These are phyloP conservation scores for Atlantisia rogersi DNA, from an alignment of 2,113 vertebrate genomes.

Conservation along the genomic window DNA sequence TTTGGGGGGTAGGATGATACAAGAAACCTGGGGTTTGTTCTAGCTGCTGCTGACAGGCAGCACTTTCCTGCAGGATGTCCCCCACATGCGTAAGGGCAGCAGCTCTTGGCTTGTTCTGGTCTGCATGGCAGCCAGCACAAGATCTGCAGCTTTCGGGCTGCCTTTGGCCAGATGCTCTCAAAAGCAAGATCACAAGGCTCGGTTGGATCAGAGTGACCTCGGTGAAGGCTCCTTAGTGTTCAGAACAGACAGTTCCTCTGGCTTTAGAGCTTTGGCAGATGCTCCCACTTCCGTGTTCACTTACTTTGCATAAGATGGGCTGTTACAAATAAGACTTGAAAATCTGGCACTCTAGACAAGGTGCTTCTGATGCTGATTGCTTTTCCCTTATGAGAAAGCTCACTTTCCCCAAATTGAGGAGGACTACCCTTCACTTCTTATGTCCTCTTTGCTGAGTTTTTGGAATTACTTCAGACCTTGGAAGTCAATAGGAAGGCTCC, in stretches of 20 bases:
- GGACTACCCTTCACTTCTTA: neutral
- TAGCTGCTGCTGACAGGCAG: neutral
- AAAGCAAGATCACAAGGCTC: neutral
- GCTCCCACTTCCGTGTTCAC: neutral
- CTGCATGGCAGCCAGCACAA: neutral
- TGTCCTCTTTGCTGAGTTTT: neutral
- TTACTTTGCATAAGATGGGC: neutral
- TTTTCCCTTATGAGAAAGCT: neutral
- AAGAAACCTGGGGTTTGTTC: neutral
- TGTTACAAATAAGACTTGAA: neutral
- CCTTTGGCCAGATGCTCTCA: neutral
- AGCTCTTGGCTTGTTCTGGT: neutral
- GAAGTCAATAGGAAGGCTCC: neutral
- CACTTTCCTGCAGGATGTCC: neutral
- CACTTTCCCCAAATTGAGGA: neutral
- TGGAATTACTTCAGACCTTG: neutral
- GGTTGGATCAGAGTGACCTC: neutral
- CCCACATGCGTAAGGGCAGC: neutral
- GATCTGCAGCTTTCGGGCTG: neutral
- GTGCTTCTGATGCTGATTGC: neutral
- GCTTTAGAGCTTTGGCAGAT: neutral
- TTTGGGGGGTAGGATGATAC: neutral
- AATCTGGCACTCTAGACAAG: neutral
- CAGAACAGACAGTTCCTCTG: neutral
- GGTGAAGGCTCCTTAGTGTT: neutral